A percentile compares a stretch with the other conserved stretches of the same genome.
Conservation (phyloP, 1,140 invertebrate genomes). For the Eriosoma lanigerum region DNA sequence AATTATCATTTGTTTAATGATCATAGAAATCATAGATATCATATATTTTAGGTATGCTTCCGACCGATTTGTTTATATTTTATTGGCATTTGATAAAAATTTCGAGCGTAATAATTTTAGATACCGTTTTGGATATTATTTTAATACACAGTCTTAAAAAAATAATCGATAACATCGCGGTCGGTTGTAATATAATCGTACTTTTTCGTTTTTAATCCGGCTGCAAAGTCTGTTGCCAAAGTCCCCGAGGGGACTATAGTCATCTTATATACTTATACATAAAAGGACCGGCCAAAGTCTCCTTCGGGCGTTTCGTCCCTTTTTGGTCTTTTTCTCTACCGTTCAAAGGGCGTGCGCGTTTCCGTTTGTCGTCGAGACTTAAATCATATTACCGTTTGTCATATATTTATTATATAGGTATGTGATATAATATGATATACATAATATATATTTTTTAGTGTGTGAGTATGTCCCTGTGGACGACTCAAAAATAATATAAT, state of each 20-base stretch:
- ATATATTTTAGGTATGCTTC: no score
- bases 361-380: conserved; percentile 19
- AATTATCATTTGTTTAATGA: no score
- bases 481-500: background rate
- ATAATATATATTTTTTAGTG: conserved; percentile 1
- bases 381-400: conserved; percentile 32
- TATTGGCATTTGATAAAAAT: no score
- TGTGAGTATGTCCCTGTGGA: background rate
- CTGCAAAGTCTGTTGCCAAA: conserved; percentile 20
- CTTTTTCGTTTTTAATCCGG: conserved; percentile 39
- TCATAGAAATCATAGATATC: no score
- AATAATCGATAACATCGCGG: background rate
- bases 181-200: background rate
- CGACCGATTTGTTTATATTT: no score
- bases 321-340: background rate
- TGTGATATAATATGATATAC: no score
- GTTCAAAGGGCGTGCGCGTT: conserved; percentile 27
- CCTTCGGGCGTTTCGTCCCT: conserved; percentile 39
- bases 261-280: conserved; percentile 30
- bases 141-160: no score
- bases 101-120: no score
- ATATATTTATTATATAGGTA: background rate
- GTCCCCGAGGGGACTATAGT: background rate
- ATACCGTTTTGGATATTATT: no score
- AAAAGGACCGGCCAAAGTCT: conserved; percentile 27